These are phyloP conservation scores for Heliconius eleuchia DNA, from an alignment of 1,140 invertebrate species.

Conservation along the genomic window DNA sequence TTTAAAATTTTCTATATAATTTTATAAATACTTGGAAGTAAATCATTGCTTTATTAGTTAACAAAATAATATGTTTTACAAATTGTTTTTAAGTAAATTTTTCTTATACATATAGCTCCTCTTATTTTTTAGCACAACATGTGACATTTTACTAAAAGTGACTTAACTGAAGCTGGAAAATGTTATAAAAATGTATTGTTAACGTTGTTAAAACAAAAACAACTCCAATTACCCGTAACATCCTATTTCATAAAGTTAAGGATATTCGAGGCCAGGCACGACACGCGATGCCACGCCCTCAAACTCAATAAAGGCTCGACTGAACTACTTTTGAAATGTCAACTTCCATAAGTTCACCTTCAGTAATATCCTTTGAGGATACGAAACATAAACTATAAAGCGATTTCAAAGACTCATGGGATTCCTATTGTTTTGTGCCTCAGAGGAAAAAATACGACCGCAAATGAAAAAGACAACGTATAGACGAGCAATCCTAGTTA, in stretches of 20 bases:
- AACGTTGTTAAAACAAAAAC: conserved; percentile 10
- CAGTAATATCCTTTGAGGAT: conserved; percentile 14
- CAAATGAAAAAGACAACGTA: conserved; percentile 40
- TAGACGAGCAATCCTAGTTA: conserved; percentile 40
- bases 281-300: conserved; percentile 64
- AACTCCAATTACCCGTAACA: conserved; percentile 15
- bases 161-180: neutral
- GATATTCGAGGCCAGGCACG: conserved; percentile 36
- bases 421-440: conserved; percentile 26
- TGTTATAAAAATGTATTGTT: neutral
- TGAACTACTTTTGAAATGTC: conserved; percentile 31
- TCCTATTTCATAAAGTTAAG: conserved; percentile 29
- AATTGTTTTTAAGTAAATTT: too few relatives aligned
- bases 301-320: conserved; percentile 42
- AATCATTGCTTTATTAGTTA: too few relatives aligned
- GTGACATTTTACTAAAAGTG: neutral
- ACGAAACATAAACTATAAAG: conserved; percentile 19
- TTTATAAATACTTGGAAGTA: too few relatives aligned
- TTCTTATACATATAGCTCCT: too few relatives aligned
- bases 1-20: too few relatives aligned
- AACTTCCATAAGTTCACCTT: conserved; percentile 27
- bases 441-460: conserved; percentile 25
- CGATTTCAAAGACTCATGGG: conserved; percentile 11
- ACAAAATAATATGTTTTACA: too few relatives aligned
- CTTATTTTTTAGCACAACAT: neutral